These are phyloP conservation scores for Apotomis turbidana DNA, from an alignment of 2,888 invertebrate species.

Conservation along the genomic window DNA sequence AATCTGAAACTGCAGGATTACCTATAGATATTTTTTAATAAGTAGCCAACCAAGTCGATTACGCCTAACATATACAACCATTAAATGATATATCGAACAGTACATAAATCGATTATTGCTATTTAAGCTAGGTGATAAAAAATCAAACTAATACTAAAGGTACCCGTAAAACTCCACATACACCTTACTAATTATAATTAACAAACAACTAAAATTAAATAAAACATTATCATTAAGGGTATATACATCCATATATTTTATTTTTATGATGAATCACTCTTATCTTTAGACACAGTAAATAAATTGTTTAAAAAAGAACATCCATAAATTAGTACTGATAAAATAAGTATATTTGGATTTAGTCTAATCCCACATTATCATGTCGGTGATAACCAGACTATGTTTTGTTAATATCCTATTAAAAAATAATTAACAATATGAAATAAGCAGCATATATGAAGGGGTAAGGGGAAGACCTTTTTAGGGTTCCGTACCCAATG, in stretches of 20 bases:
- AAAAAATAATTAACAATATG: not conserved
- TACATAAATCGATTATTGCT: too few relatives aligned
- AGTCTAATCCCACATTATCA: slow-evolving; percentile 23
- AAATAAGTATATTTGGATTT: slow-evolving; percentile 17
- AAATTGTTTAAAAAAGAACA: not conserved
- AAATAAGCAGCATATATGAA: too few relatives aligned
- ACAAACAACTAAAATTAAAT: not conserved
- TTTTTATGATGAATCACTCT: slow-evolving; percentile 9
- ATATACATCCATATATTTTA: slow-evolving; percentile 7
- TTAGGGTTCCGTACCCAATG: too few relatives aligned
- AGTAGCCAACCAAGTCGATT: too few relatives aligned
- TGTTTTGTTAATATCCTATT: not conserved
- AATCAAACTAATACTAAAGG: slow-evolving; percentile 1
- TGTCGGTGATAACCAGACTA: not conserved
- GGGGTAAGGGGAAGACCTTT: too few relatives aligned
- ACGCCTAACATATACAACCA: too few relatives aligned
- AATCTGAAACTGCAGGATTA: too few relatives aligned
- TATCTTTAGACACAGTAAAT: slow-evolving; percentile 3
- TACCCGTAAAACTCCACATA: too few relatives aligned
- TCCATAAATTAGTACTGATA: not conserved
- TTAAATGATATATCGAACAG: too few relatives aligned
- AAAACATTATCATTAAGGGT: not conserved
- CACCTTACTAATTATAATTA: too few relatives aligned
- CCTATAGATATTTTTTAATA: too few relatives aligned
- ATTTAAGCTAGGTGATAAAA: too few relatives aligned